Evolutionary conservation across 2,888 invertebrate species (phyloP).

Genomic region (Ophion costatus): DNA sequence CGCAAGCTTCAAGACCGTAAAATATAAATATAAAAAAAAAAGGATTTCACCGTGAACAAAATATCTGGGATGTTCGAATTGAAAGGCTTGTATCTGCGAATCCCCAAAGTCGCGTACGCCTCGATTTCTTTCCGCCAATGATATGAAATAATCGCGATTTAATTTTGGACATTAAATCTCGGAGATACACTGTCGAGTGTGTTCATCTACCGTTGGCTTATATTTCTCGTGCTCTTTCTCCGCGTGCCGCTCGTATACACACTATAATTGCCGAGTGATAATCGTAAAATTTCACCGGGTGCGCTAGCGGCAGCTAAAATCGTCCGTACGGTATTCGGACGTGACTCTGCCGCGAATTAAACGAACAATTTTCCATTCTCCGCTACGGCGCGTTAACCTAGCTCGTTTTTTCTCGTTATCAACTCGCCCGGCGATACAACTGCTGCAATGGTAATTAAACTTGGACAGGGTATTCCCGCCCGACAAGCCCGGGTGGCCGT

Average conservation of each 20-base stretch:
- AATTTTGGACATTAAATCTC: slow-evolving; percentile 34
- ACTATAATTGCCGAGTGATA: slow-evolving; percentile 67
- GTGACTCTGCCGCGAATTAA: slow-evolving; percentile 48
- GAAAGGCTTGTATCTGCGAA: neutral
- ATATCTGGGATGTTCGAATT: no score
- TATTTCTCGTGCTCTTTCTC: slow-evolving; percentile 5
- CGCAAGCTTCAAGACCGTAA: no score
- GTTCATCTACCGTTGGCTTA: neutral
- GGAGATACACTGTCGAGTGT: neutral
- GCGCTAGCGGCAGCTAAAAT: slow-evolving; percentile 19
- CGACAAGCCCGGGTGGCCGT: no score
- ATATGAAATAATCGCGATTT: slow-evolving; percentile 21
- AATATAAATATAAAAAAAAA: no score
- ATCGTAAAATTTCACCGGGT: slow-evolving; percentile 69
- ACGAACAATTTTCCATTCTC: slow-evolving; percentile 54
- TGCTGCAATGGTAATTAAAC: slow-evolving; percentile 42
- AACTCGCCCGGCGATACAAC: slow-evolving; percentile 14
- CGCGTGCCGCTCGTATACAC: slow-evolving; percentile 33
- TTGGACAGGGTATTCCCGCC: neutral
- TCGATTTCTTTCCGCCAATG: neutral
- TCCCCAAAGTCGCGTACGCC: neutral
- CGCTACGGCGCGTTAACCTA: slow-evolving; percentile 26
- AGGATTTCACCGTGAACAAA: no score
- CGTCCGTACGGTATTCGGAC: slow-evolving; percentile 19
- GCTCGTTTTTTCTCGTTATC: slow-evolving; percentile 48